Base-by-base conservation (phyloP, 1,140 invertebrate genomes). In the Radopholus similis region DNA sequence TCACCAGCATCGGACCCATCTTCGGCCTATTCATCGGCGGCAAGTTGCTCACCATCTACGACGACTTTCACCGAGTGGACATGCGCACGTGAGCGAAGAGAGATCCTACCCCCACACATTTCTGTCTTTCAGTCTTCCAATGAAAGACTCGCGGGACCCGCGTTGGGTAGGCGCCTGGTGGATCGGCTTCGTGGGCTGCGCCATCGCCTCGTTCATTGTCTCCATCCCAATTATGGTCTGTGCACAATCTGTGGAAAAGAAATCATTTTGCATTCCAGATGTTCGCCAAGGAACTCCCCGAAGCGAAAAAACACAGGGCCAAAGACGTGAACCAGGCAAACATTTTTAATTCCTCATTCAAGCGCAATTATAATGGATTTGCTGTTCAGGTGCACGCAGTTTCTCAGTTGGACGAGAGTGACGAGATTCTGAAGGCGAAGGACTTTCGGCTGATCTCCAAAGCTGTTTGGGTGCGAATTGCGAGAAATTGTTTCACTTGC, bases 111-210 rank as follows among this genome's bases (percentile, higher is more conserved):
- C 15, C 65, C 32, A 34, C 18, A 23, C 2, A 35, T 58, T 8
- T 34, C 15, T n/a, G 28, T 9, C 9, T 64, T 65, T 77, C 21
- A 74, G 73, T 21, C 30, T 73, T 47, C 40, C 70, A 15, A 55
- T 75, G 4, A 76, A 75, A 38, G 53, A 76, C 56, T 44, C 65
- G 30, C 62, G 53, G 11, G 78, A 81, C 65, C 78, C 78, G 18
- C 73, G 80, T 34, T 81, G 80, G 80, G 62, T 81, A 1, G 78
- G 78, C 23, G 80, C 80, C 9, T 82, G 80, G 80, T 81, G 78
- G 78, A 38, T 81, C 23, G 78, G 78, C 35, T 81, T 81, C 51
- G 53, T 80, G 11, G 72, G 57, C 18, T 81, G 77, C 37, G 55
- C 75, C 0, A 63, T 82, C 32, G 72, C 74, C 34, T 78, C 78